Evolutionary conservation across 2,113 vertebrate species (phyloP).

Genomic region (Myotis brandtii): DNA sequence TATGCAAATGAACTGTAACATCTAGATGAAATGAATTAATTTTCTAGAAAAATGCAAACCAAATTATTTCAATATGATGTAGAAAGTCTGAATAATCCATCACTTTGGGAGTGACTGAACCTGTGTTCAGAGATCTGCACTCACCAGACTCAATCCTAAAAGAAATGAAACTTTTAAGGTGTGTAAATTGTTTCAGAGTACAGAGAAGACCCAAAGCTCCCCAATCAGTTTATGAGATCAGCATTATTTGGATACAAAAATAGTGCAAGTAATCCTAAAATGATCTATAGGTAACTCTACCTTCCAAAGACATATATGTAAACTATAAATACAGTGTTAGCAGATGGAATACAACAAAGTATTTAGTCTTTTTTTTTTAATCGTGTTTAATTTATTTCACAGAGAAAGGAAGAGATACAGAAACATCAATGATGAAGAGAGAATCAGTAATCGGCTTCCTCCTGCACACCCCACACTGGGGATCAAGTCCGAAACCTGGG

Average conservation of each 20-base stretch:
- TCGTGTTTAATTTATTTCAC: no score
- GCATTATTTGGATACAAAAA: neutral
- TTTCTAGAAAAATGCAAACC: conserved; percentile 9
- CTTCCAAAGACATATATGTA: neutral
- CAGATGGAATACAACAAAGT: no score
- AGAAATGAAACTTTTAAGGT: neutral
- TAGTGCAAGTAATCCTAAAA: neutral
- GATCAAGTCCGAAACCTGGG: no score
- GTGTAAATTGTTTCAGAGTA: neutral
- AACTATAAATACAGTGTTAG: neutral
- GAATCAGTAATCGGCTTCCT: no score
- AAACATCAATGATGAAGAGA: no score
- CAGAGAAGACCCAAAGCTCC: neutral
- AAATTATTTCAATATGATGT: neutral
- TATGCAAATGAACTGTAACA: neutral
- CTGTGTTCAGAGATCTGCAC: neutral
- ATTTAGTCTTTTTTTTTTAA: neutral
- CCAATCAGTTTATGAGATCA: neutral
- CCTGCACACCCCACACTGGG: no score
- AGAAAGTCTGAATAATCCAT: neutral
- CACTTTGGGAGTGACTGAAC: neutral
- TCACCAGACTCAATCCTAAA: neutral
- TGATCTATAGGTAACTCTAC: neutral
- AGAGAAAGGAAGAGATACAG: no score
- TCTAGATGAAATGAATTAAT: neutral